Percentiles rank a stretch among this genome's conserved stretches.
Conservation (phyloP, 2,797 vertebrate genomes). For the Gallinago stenura region DNA sequence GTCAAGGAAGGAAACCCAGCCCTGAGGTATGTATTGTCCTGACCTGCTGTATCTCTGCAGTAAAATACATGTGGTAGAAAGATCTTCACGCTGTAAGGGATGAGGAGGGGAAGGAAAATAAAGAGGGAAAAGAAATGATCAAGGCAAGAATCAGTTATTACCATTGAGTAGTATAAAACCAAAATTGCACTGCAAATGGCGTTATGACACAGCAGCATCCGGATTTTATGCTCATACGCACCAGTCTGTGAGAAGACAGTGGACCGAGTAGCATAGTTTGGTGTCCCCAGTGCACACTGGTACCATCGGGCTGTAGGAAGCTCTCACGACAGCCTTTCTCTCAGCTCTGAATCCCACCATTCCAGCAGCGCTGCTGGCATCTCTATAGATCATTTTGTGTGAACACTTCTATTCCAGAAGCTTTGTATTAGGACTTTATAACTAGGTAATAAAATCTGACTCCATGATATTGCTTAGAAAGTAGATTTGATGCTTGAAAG, state of each 20-base stretch:
- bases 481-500: neutral
- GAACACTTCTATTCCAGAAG: neutral
- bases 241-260: fast-evolving
- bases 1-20: neutral
- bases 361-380: neutral
- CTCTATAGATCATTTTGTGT: neutral
- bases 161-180: neutral
- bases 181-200: fast-evolving
- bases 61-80: fast-evolving
- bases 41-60: neutral
- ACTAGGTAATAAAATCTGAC: neutral
- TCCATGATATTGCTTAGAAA: neutral
- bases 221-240: neutral
- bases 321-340: neutral
- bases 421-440: neutral
- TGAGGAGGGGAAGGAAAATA: neutral
- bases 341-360: neutral
- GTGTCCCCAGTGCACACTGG: fast-evolving
- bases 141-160: neutral
- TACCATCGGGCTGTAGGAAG: neutral
- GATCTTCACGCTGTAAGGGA: neutral
- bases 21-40: neutral
- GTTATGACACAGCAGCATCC: neutral
- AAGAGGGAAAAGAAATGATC: neutral
- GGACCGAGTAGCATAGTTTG: too few relatives aligned